phyloP scores from a whole-genome alignment of 2,888 invertebrate species.

The Melieria crassipennis region DNA sequence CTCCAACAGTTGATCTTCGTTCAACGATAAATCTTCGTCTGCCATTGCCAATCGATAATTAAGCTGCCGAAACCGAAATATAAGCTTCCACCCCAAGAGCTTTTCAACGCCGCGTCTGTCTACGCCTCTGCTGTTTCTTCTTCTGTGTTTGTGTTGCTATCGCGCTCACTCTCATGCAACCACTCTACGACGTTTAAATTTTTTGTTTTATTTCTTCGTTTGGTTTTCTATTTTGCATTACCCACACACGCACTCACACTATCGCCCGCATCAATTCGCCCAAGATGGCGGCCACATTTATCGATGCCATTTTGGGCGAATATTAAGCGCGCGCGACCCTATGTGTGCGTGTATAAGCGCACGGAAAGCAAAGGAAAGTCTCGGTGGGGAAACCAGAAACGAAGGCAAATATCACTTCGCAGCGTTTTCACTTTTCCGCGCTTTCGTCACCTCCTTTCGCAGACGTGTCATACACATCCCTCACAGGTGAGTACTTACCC shows the following conservation, averaged over 20 bases:
- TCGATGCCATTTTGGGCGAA: slow-evolving; percentile 23
- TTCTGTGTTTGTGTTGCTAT: slow-evolving; percentile 22
- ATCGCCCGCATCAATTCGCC: slow-evolving; percentile 9
- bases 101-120: slow-evolving; percentile 5
- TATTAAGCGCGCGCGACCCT: neutral
- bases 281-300: neutral
- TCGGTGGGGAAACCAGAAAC: slow-evolving; percentile 2
- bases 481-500: neutral
- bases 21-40: slow-evolving; percentile 66
- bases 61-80: neutral
- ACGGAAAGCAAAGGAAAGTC: neutral
- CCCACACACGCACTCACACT: too few species aligned
- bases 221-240: neutral
- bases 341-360: slow-evolving; percentile 1
- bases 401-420: neutral
- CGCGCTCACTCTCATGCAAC: slow-evolving; percentile 30
- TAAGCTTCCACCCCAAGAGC: slow-evolving; percentile 20
- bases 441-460: neutral
- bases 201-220: slow-evolving; percentile 30
- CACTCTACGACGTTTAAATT: slow-evolving; percentile 26
- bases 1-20: slow-evolving; percentile 66
- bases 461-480: too few species aligned
- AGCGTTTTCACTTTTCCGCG: neutral
- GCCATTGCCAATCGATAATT: slow-evolving; percentile 57
- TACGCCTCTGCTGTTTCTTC: slow-evolving; percentile 11